Percentiles rank a stretch among this genome's conserved stretches.
These are phyloP conservation scores for Scaptomyza cyrtandrae DNA, from an alignment of 2,888 invertebrate genomes.

Conservation along the genomic window DNA sequence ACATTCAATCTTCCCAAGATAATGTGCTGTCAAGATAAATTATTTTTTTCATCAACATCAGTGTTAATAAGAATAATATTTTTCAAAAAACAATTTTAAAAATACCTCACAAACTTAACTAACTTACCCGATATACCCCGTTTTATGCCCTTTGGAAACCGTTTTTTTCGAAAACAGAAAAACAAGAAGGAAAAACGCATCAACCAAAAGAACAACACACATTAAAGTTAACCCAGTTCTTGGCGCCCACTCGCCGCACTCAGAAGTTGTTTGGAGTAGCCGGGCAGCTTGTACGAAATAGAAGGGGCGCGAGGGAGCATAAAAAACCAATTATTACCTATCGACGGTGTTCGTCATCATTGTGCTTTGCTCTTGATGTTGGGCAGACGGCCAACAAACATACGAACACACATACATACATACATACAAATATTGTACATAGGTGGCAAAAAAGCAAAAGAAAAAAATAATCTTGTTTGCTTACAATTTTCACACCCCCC, in stretches of 20 bases:
- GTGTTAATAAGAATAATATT: too few relatives aligned
- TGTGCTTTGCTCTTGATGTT: conserved; percentile 34
- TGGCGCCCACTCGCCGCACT: conserved; percentile 57
- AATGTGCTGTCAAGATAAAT: too few relatives aligned
- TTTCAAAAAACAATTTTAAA: too few relatives aligned
- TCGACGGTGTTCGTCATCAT: conserved; percentile 49
- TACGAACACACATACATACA: conserved; percentile 9
- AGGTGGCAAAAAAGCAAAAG: background rate
- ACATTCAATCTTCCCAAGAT: background rate
- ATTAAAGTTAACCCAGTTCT: conserved; percentile 67
- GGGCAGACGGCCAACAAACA: conserved; percentile 65
- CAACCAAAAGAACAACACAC: conserved; percentile 24
- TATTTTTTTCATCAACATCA: too few relatives aligned
- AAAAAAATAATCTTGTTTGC: conserved; percentile 53
- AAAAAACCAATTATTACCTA: conserved; percentile 54
- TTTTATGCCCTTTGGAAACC: background rate
- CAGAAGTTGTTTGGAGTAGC: conserved; percentile 53
- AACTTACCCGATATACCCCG: background rate
- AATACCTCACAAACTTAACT: too few relatives aligned
- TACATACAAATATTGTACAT: background rate
- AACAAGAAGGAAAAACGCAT: conserved; percentile 4
- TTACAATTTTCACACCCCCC: conserved; percentile 62
- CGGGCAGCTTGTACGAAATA: conserved; percentile 2
- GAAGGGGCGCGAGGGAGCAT: background rate
- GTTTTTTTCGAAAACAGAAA: background rate